Conservation (phyloP, 2,888 invertebrate species). For the Venustoraphidia nigricollis region DNA sequence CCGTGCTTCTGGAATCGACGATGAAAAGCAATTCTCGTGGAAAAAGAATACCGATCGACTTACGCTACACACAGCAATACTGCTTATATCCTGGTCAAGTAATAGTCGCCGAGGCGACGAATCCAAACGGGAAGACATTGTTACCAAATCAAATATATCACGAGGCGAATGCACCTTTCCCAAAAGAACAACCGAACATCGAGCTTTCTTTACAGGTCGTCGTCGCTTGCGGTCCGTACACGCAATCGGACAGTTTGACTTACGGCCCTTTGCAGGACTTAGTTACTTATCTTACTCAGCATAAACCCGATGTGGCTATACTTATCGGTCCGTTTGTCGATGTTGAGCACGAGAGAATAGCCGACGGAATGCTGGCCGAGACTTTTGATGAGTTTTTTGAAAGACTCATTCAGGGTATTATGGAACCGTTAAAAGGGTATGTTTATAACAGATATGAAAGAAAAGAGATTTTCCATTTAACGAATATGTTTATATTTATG, state of each 20-base stretch:
- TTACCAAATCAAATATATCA: conserved; percentile 47
- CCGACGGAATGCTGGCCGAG: conserved; percentile 42
- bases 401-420: conserved; percentile 46
- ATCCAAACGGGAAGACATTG: conserved; percentile 52
- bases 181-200: conserved; percentile 27
- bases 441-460: conserved; percentile 7
- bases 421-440: conserved; percentile 46
- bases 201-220: conserved; percentile 45
- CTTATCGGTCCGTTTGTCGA: conserved; percentile 79
- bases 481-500: too few species aligned
- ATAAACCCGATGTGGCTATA: conserved; percentile 65
- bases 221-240: conserved; percentile 72
- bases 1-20: conserved; percentile 53
- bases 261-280: conserved; percentile 75
- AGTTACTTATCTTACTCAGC: conserved; percentile 42
- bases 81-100: conserved; percentile 69
- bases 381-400: conserved; percentile 63
- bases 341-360: conserved; percentile 44
- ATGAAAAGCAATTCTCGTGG: conserved; percentile 32
- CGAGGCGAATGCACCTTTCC: conserved; percentile 32
- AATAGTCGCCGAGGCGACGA: conserved; percentile 56
- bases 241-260: conserved; percentile 54
- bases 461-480: too few species aligned
- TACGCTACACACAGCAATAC: conserved; percentile 37
- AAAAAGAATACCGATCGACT: conserved; percentile 25